Evolutionary conservation across 2,797 vertebrate species (phyloP).

Genomic region (Chloroceryle inda): DNA sequence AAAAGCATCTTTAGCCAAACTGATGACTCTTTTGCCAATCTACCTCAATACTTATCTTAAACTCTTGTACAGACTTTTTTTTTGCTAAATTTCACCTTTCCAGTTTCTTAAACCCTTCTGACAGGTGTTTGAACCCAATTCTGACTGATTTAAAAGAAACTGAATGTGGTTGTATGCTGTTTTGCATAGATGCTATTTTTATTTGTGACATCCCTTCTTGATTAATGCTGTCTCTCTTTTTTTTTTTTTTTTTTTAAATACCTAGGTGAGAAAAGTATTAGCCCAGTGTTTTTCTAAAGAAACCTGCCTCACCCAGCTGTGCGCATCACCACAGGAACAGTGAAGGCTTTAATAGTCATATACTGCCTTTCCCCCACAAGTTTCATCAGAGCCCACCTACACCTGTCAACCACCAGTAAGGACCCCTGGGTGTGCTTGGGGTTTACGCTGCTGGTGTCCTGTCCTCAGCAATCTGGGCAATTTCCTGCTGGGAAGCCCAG

Average conservation of each 20-base stretch:
- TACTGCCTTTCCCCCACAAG: background rate
- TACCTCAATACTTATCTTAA: background rate
- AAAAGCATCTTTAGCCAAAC: background rate
- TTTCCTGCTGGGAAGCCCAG: background rate
- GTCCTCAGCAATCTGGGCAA: background rate
- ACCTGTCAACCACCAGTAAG: background rate
- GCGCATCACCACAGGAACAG: background rate
- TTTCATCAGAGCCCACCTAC: background rate
- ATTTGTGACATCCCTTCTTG: background rate
- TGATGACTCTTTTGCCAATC: background rate
- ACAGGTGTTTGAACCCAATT: background rate
- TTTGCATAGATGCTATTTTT: background rate
- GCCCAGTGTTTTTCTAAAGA: background rate
- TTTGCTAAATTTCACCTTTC: background rate
- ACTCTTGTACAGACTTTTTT: background rate
- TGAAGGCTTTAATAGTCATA: background rate
- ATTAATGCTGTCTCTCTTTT: background rate
- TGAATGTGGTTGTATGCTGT: background rate
- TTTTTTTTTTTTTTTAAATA: background rate
- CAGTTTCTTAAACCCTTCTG: background rate
- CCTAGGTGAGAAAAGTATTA: background rate
- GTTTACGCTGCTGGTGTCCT: background rate
- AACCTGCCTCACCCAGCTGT: background rate
- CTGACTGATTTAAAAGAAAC: background rate
- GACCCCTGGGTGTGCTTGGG: fast-evolving